Evolutionary conservation across 2,888 invertebrate species (phyloP).

Genomic region (Osedax frankpressi): DNA sequence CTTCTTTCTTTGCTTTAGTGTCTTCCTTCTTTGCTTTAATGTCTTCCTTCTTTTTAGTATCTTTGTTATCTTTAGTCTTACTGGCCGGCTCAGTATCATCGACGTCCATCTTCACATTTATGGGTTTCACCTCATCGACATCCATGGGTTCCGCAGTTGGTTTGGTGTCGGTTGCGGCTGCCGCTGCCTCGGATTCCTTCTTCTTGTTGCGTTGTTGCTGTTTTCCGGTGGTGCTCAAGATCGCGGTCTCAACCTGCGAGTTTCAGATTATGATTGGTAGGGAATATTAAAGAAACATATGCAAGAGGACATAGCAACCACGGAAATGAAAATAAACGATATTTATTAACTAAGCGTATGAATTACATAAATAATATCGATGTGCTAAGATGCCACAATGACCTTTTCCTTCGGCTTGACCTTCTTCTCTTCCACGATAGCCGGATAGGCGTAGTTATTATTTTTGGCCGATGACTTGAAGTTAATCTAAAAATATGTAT

Average conservation of each 20-base stretch:
- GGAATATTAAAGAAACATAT: no score
- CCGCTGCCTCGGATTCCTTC: conserved; percentile 24
- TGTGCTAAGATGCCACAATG: no score
- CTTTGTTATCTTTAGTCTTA: conserved; percentile 47
- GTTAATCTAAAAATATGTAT: conserved; percentile 50
- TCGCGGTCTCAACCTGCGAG: conserved; percentile 65
- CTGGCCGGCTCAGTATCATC: conserved; percentile 26
- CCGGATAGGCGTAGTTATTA: conserved; percentile 87
- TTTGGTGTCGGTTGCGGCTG: conserved; percentile 48
- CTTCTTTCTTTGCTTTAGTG: conserved; percentile 41
- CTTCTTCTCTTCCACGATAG: conserved; percentile 92
- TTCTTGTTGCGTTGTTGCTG: conserved; percentile 47
- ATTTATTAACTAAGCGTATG: no score
- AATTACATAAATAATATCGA: no score
- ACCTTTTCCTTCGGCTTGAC: conserved; percentile 93
- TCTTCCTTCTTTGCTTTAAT: conserved; percentile 41
- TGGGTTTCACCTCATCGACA: conserved; percentile 63
- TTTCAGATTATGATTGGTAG: no score
- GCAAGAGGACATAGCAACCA: no score
- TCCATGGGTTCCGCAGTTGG: conserved; percentile 53
- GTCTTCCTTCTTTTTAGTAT: conserved; percentile 26
- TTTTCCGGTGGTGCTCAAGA: conserved; percentile 86
- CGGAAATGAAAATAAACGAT: no score
- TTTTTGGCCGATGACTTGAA: conserved; percentile 83
- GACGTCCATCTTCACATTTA: conserved; percentile 25